A percentile compares a stretch with the other conserved stretches of the same genome.
These are phyloP conservation scores for Caloenas nicobarica DNA, from an alignment of 2,113 vertebrate species.

Conservation along the genomic window DNA sequence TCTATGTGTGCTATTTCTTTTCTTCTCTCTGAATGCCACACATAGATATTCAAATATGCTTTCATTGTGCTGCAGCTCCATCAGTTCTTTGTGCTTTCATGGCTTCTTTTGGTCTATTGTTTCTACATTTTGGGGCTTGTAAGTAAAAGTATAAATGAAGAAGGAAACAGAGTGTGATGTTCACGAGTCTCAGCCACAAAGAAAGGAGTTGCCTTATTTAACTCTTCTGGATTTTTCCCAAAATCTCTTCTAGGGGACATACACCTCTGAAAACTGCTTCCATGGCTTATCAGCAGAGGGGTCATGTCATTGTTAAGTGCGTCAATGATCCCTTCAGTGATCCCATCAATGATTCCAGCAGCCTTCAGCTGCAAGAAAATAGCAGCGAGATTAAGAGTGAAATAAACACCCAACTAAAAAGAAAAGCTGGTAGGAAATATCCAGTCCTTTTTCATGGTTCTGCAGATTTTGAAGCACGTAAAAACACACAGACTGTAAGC, in stretches of 20 bases:
- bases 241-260: background rate
- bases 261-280: background rate
- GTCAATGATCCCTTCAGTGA: background rate
- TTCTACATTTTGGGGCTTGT: background rate
- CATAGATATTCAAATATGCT: background rate
- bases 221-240: background rate
- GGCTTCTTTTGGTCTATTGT: background rate
- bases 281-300: background rate
- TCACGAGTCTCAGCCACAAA: background rate
- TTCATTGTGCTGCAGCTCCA: background rate
- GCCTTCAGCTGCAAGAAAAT: background rate
- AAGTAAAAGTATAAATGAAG: background rate
- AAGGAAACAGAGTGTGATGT: background rate
- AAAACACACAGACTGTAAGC: background rate
- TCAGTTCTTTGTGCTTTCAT: background rate
- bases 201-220: background rate
- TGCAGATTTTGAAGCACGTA: background rate
- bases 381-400: background rate
- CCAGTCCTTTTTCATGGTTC: background rate
- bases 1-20: background rate
- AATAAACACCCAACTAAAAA: background rate
- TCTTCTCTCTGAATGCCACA: background rate
- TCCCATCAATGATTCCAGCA: background rate
- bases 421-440: background rate
- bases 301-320: background rate